phyloP scores from a whole-genome alignment of 2,797 vertebrate genomes.

The Channa striata region DNA sequence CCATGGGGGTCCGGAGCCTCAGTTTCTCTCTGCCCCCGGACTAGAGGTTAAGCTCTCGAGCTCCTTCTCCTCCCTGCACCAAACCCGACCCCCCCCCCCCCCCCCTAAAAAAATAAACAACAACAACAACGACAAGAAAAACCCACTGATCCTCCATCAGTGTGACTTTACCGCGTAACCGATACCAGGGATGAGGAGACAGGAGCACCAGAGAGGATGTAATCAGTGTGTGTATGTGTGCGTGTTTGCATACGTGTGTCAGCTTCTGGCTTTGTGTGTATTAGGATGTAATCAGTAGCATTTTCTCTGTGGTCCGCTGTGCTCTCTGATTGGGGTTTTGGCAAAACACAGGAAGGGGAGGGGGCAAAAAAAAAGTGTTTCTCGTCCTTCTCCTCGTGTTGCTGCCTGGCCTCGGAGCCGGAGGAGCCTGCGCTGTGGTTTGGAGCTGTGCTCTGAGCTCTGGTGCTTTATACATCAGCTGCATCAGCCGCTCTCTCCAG shows the following conservation, averaged over 20 bases:
- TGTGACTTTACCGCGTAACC: slow-evolving; percentile 71
- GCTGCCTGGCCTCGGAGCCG: slow-evolving; percentile 58
- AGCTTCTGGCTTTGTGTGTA: slow-evolving; percentile 70
- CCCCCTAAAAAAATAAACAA: too few species aligned
- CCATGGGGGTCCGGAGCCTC: slow-evolving; percentile 36
- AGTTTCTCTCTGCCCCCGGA: slow-evolving; percentile 37
- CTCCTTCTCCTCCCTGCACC: slow-evolving; percentile 53
- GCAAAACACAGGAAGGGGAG: slow-evolving; percentile 58
- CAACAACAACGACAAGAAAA: too few species aligned
- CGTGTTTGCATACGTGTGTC: slow-evolving; percentile 55
- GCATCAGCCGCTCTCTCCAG: slow-evolving; percentile 40
- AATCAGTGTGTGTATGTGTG: slow-evolving; percentile 70
- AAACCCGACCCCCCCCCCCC: too few species aligned
- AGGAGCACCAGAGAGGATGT: slow-evolving; percentile 68
- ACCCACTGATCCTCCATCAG: slow-evolving; percentile 73
- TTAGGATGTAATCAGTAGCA: slow-evolving; percentile 80
- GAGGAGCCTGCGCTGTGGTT: slow-evolving; percentile 57
- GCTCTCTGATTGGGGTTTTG: slow-evolving; percentile 79
- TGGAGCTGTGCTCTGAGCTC: slow-evolving; percentile 43
- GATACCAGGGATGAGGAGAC: slow-evolving; percentile 71
- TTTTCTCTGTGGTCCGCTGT: slow-evolving; percentile 75
- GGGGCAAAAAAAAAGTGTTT: slow-evolving; percentile 49
- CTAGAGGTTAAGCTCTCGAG: slow-evolving; percentile 73
- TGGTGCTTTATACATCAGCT: slow-evolving; percentile 61
- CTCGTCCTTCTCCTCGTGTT: slow-evolving; percentile 64